These are phyloP conservation scores for Xenops minutus DNA, from an alignment of 2,797 vertebrate species.

Conservation along the genomic window DNA sequence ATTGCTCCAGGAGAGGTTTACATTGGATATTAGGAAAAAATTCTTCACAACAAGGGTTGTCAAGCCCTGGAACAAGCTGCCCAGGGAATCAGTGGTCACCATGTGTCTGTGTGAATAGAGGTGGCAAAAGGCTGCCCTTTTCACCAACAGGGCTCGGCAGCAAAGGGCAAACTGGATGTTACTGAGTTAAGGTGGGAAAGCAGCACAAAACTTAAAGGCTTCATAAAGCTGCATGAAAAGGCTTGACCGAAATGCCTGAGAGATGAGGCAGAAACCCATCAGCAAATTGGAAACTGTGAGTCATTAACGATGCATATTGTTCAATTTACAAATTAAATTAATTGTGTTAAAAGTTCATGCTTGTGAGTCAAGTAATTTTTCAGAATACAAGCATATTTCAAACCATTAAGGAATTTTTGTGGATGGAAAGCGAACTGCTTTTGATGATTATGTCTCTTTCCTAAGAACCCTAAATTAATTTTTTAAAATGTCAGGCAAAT, in stretches of 20 bases:
- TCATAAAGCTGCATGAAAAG: not conserved
- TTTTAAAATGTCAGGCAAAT: constrained; percentile 65
- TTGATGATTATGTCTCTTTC: constrained; percentile 56
- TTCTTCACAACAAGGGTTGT: not conserved
- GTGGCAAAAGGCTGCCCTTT: not conserved
- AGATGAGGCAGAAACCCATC: not conserved
- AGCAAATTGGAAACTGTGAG: constrained; percentile 38
- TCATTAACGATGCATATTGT: constrained; percentile 62
- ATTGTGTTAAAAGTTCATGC: constrained; percentile 53
- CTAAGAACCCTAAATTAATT: constrained; percentile 58
- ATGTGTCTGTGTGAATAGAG: not conserved
- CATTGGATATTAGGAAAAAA: not conserved
- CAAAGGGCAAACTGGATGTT: not conserved
- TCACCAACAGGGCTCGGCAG: not conserved
- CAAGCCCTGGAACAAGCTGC: not conserved
- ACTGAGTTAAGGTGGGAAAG: not conserved
- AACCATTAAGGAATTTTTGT: constrained; percentile 41
- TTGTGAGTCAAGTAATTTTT: constrained; percentile 39
- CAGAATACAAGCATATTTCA: not conserved
- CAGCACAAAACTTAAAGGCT: not conserved
- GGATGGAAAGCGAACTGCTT: constrained; percentile 31
- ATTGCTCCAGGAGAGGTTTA: not conserved
- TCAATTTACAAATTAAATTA: constrained; percentile 62
- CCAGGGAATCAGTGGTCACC: not conserved
- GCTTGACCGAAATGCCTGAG: not conserved